Conservation (phyloP, 2,888 invertebrate species). For the Hydriomena furcata region DNA sequence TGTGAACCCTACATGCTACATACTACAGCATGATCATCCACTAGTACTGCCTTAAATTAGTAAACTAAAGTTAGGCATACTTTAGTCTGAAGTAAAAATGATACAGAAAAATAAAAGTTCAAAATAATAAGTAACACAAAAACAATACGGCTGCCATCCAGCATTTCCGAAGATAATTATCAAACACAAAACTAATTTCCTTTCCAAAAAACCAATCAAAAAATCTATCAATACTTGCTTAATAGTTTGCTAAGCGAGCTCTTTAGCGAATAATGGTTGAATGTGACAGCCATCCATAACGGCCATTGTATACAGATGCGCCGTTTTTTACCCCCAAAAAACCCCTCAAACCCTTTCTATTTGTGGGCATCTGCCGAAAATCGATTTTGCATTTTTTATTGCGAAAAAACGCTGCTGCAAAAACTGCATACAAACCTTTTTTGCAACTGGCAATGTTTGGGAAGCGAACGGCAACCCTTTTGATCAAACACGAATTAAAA, state of each 20-base stretch:
- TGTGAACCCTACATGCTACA: too few relatives aligned
- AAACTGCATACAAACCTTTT: slow-evolving; percentile 63
- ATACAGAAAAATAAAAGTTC: too few relatives aligned
- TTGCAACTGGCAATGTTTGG: slow-evolving; percentile 65
- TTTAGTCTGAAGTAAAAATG: too few relatives aligned
- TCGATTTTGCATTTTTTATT: slow-evolving; percentile 79
- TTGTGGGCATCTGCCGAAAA: slow-evolving; percentile 80
- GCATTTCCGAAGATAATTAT: background rate
- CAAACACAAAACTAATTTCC: slow-evolving; percentile 14
- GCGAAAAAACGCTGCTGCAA: slow-evolving; percentile 74
- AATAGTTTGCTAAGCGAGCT: slow-evolving; percentile 43
- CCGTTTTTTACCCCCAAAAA: slow-evolving; percentile 65
- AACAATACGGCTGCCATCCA: too few relatives aligned
- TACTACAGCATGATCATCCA: too few relatives aligned
- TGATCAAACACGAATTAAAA: slow-evolving; percentile 63
- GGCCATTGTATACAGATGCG: slow-evolving; percentile 75
- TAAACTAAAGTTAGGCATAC: too few relatives aligned
- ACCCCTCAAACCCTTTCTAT: slow-evolving; percentile 78
- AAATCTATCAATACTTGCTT: too few relatives aligned
- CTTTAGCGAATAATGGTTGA: slow-evolving; percentile 67
- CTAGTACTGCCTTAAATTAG: too few relatives aligned
- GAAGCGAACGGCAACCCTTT: slow-evolving; percentile 73
- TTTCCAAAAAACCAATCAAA: slow-evolving; percentile 13
- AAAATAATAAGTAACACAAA: too few relatives aligned
- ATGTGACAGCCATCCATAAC: slow-evolving; percentile 75